A percentile compares a stretch with the other conserved stretches of the same genome.
phyloP scores from a whole-genome alignment of 2,113 vertebrate genomes.

The Hippocampus comes region DNA sequence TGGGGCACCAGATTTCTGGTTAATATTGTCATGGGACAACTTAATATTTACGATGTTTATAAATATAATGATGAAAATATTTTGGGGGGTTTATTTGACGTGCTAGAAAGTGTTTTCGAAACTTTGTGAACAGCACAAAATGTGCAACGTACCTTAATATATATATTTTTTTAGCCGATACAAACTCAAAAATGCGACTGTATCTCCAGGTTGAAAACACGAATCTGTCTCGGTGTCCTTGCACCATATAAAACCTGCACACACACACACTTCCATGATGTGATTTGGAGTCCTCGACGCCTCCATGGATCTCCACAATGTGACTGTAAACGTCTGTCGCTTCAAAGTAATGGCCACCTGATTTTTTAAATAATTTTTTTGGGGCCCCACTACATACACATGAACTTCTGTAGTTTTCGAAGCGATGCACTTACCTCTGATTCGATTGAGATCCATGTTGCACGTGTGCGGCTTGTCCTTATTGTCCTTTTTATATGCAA shows the following conservation, averaged over 20 bases:
- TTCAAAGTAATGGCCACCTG: not conserved
- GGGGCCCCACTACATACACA: not conserved
- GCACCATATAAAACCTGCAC: not conserved
- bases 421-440: constrained; percentile 67
- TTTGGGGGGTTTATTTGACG: no score
- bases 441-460: constrained; percentile 73
- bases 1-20: no score
- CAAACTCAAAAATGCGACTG: no score
- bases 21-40: no score
- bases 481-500: not conserved
- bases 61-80: no score
- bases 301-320: not conserved
- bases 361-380: not conserved
- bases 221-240: no score
- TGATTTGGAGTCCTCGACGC: not conserved
- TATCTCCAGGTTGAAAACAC: no score
- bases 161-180: no score
- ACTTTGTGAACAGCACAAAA: no score
- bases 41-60: no score
- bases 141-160: no score
- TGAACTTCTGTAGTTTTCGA: not conserved
- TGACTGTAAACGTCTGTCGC: not conserved
- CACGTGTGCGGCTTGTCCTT: not conserved
- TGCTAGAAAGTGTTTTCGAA: no score
- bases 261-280: not conserved